Evolutionary conservation across 2,113 vertebrate species (phyloP).

Genomic region (Pollachius pollachius): DNA sequence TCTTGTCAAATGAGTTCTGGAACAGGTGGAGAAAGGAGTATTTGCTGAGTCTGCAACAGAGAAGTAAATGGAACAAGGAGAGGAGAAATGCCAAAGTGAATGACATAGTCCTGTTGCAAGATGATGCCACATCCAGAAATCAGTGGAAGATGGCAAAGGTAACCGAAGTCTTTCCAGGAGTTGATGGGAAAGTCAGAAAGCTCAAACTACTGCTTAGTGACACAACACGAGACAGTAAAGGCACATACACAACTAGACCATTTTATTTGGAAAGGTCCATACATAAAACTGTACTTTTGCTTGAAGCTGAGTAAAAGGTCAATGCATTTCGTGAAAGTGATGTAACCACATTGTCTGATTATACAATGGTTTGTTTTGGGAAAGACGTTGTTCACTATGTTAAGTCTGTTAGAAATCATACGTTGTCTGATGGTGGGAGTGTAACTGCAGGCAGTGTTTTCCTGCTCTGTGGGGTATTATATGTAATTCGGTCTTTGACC

Average conservation of each 20-base stretch:
- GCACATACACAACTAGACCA: slow-evolving; percentile 5
- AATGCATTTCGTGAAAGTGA: not conserved
- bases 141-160: slow-evolving; percentile 32
- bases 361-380: no score
- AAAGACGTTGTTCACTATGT: no score
- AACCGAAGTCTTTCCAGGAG: slow-evolving; percentile 24
- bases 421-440: no score
- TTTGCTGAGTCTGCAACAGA: slow-evolving; percentile 21
- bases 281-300: slow-evolving; percentile 18
- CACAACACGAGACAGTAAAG: slow-evolving; percentile 24
- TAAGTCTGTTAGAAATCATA: no score
- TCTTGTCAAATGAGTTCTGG: slow-evolving; percentile 33
- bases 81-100: slow-evolving; percentile 15
- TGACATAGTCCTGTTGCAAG: slow-evolving; percentile 30
- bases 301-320: slow-evolving; percentile 10
- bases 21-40: slow-evolving; percentile 28
- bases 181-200: no score
- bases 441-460: no score
- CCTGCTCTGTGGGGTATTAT: no score
- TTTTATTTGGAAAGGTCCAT: slow-evolving; percentile 15
- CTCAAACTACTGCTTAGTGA: slow-evolving; percentile 26
- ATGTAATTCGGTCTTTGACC: no score
- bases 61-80: slow-evolving; percentile 14
- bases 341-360: not conserved
- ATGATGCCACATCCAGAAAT: slow-evolving; percentile 19